Conservation (phyloP, 2,113 vertebrate genomes). For the Neolamprologus kungweensis region DNA sequence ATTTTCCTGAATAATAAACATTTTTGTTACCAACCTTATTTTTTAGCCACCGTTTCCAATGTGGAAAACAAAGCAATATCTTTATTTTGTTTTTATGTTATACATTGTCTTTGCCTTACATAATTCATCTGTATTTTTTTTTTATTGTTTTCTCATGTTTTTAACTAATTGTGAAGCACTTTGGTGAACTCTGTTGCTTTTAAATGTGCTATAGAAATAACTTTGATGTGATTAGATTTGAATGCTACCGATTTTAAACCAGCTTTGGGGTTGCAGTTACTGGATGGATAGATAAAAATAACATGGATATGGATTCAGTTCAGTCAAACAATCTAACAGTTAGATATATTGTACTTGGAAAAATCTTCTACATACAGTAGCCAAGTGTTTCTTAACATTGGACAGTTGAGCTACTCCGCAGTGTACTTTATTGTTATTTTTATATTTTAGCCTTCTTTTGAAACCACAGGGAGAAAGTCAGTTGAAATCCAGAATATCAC, state of each 20-base stretch:
- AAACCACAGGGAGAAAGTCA: not conserved
- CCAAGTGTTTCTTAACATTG: not conserved
- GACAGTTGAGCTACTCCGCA: not conserved
- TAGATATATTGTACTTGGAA: not conserved
- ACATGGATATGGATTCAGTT: not conserved
- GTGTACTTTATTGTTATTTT: not conserved
- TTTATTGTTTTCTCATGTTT: not conserved
- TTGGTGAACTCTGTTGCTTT: not conserved
- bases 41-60: not conserved
- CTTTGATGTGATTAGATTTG: accelerated
- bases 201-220: not conserved
- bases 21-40: not conserved
- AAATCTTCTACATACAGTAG: not conserved
- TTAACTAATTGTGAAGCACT: not conserved
- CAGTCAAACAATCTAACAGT: not conserved
- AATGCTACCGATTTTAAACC: not conserved
- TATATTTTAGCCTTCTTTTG: not conserved
- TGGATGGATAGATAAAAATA: not conserved
- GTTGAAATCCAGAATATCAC: not conserved
- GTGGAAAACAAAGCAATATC: not conserved
- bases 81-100: not conserved
- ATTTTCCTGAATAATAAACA: accelerated
- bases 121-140: not conserved
- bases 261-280: not conserved
- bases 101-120: not conserved